These are phyloP conservation scores for Bufo bufo DNA, from an alignment of 2,113 vertebrate genomes.

Conservation along the genomic window DNA sequence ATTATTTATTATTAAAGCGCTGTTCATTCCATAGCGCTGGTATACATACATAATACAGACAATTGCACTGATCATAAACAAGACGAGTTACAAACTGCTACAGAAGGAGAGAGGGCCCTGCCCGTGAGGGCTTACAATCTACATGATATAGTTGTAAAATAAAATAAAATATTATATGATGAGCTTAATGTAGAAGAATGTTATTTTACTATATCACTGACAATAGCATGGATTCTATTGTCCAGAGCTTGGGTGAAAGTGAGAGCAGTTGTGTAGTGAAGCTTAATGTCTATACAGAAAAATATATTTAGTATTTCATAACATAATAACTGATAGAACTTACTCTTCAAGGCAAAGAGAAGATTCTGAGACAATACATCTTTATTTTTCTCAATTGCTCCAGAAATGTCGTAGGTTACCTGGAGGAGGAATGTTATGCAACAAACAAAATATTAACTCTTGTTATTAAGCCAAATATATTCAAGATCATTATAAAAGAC, in stretches of 20 bases:
- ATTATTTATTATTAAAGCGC: no score
- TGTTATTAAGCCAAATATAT: neutral
- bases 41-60: no score
- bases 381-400: slow-evolving; percentile 88
- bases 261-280: neutral
- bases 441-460: neutral
- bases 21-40: no score
- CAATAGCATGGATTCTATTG: neutral
- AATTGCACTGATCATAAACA: no score
- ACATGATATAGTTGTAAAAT: no score
- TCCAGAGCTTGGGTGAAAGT: neutral
- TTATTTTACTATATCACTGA: neutral
- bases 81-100: no score
- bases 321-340: slow-evolving; percentile 63
- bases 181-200: neutral
- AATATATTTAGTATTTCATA: neutral
- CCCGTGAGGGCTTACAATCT: no score
- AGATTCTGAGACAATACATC: slow-evolving; percentile 93
- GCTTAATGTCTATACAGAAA: neutral
- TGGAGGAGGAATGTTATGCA: slow-evolving; percentile 61
- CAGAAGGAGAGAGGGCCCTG: no score
- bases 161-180: no score
- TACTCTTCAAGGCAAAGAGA: slow-evolving; percentile 93
- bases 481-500: neutral
- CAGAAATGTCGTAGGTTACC: slow-evolving; percentile 89